Evolutionary conservation across 2,113 vertebrate genomes (phyloP).

Genomic region (Globicephala melas): DNA sequence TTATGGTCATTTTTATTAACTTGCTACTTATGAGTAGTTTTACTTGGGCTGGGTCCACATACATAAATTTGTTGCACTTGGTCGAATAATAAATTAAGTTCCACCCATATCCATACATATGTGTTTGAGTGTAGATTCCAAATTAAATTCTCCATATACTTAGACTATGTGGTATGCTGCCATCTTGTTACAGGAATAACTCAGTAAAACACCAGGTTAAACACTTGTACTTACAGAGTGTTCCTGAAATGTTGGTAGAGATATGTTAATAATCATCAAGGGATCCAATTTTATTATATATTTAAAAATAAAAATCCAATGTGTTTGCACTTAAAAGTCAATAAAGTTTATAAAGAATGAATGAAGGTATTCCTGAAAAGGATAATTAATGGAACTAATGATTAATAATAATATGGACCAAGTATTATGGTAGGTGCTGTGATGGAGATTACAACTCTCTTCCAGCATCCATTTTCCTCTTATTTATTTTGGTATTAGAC

Average conservation of each 20-base stretch:
- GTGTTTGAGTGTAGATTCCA: not conserved
- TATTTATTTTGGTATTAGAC: not conserved
- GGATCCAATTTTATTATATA: not conserved
- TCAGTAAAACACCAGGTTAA: not conserved
- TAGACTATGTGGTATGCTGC: not conserved
- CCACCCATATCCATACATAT: not conserved
- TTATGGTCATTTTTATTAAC: slow-evolving; percentile 16
- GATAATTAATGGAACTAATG: not conserved
- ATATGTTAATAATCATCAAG: not conserved
- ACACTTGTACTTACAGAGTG: not conserved
- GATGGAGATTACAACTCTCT: not conserved
- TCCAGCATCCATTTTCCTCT: not conserved
- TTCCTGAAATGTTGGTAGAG: not conserved
- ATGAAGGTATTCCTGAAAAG: not conserved
- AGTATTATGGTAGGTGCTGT: not conserved
- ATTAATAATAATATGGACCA: not conserved
- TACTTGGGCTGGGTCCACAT: not conserved
- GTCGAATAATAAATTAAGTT: not conserved
- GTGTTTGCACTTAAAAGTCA: not conserved
- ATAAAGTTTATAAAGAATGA: not conserved
- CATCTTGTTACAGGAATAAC: not conserved
- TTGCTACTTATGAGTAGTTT: not conserved
- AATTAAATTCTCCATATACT: not conserved
- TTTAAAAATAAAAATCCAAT: not conserved
- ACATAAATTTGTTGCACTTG: not conserved